Percentiles rank a stretch among this genome's conserved stretches.
phyloP scores from a whole-genome alignment of 2,797 vertebrate genomes.

The Leptodactylus fallax region DNA sequence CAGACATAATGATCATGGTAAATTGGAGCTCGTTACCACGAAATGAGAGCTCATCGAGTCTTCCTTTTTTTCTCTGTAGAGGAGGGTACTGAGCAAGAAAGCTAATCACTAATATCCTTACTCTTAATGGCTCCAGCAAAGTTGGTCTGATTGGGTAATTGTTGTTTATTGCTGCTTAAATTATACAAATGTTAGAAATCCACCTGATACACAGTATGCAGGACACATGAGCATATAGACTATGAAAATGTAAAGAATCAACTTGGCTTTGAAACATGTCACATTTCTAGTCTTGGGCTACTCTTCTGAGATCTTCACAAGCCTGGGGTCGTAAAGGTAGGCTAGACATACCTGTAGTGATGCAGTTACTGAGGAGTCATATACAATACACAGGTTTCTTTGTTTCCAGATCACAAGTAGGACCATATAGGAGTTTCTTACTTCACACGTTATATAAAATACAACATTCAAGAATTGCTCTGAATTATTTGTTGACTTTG shows the following conservation, averaged over 20 bases:
- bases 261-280: too few species aligned
- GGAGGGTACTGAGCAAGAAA: constrained; percentile 47
- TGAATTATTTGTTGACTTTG: neutral
- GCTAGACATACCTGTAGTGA: neutral
- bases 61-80: constrained; percentile 68
- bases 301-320: neutral
- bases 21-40: constrained; percentile 81
- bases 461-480: neutral
- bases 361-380: neutral
- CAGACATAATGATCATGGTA: constrained; percentile 81
- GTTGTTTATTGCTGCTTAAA: constrained; percentile 46
- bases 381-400: neutral
- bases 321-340: neutral
- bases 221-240: neutral
- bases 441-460: neutral
- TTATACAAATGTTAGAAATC: constrained; percentile 21
- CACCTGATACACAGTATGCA: constrained; percentile 1
- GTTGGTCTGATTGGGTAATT: constrained; percentile 53
- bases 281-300: neutral
- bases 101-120: constrained; percentile 58
- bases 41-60: constrained; percentile 79
- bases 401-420: neutral
- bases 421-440: neutral
- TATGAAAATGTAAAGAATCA: neutral
- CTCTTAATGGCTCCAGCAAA: constrained; percentile 23